Base-by-base conservation (phyloP, 1,140 invertebrate species). In the Cydia amplana region DNA sequence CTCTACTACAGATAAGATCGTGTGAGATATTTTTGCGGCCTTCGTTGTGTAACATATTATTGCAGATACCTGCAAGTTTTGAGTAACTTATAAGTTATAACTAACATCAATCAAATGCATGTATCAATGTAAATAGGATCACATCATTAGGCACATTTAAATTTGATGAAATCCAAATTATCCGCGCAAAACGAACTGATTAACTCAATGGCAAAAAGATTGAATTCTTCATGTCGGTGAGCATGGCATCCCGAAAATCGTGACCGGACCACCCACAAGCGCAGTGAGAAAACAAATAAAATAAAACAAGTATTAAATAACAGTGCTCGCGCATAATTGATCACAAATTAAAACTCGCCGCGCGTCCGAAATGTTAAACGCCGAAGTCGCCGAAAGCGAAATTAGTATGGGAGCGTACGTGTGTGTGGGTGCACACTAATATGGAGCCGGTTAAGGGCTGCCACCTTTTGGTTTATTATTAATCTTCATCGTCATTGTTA, bases 241-340 rank as follows among this genome's bases (percentile, higher is more conserved):
- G 80, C 81, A 83, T 79, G 76, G 82, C 80, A 81, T 82, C 79
- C 85, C 82, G 80, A 86, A 90, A 89, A 89, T 91, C 89, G 89
- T 91, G 90, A 87, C 83, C 85, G 82, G 90, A 91, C 90, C 91
- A 91, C 91, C 91, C 91, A 93, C 85, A 79, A 83, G 77, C 83
- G 83, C 81, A 85, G 82, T 81, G 87, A 88, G 90, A 85, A 87
- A 87, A 85, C 84, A 91, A 91, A 91, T 89, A 88, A 91, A 91
- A 91, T 91, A 91, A 93, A 93, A 91, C 86, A 87, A 86, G 87
- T 82, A 93, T 92, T 92, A 93, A 91, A 93, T 91, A 91, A 91
- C 88, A 89, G 88, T 84, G 88, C 86, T 85, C 87, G 86, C 87
- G 89, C 90, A 93, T 93, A 93, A 93, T 93, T 93, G 91, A 93